Conservation (phyloP, 1,140 invertebrate genomes). For the Onthophagus taurus region DNA sequence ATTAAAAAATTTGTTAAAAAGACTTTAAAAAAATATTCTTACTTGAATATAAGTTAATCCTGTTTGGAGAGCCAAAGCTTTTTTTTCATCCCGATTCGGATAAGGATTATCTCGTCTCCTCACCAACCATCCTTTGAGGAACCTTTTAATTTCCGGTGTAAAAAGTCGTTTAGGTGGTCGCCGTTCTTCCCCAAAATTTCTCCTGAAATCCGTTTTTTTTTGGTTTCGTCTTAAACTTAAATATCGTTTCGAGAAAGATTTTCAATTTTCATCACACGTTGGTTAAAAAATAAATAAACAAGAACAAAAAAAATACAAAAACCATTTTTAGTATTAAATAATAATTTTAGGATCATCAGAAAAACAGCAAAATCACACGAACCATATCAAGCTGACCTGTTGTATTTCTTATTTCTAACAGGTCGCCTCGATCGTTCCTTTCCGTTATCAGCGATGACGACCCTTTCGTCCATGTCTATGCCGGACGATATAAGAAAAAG, state of each 20-base stretch:
- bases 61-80: conserved; percentile 54
- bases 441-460: conserved; percentile 18
- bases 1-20: too few relatives aligned
- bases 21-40: too few relatives aligned
- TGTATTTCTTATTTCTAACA: conserved; percentile 33
- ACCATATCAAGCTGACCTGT: conserved; percentile 27
- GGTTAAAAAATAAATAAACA: background rate
- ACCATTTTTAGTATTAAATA: background rate
- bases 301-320: conserved; percentile 1
- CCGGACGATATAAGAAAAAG: conserved; percentile 22
- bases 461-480: conserved; percentile 31
- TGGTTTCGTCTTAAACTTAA: too few relatives aligned
- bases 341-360: background rate
- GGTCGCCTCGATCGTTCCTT: conserved; percentile 30
- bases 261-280: background rate
- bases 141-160: conserved; percentile 63
- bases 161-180: conserved; percentile 57
- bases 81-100: conserved; percentile 62
- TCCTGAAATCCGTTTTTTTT: too few relatives aligned
- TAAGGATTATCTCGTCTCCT: conserved; percentile 61
- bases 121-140: conserved; percentile 61
- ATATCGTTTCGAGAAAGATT: background rate
- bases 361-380: background rate
- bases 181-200: conserved; percentile 45
- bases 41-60: conserved; percentile 63